Base-by-base conservation (phyloP, 92 coral and sea anemone genomes). In the Palythoa grandiflora region DNA sequence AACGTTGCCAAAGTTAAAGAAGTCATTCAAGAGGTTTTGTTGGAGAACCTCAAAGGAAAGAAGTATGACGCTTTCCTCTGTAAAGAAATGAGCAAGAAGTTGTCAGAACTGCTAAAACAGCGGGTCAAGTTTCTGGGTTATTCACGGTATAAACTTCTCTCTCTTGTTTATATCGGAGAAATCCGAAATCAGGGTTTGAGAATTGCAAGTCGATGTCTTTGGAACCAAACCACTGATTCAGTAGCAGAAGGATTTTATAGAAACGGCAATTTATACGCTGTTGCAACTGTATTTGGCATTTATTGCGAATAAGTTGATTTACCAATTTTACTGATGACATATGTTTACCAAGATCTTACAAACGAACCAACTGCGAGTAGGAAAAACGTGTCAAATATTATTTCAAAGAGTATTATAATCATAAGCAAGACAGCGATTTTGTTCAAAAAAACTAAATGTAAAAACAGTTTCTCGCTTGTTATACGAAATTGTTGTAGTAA, bases 181-280 rank as follows among this genome's bases (percentile, higher is more conserved):
- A 91, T 85, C 35, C 74, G 85, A 44, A 91, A 92, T 73, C 97
- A 92, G 75, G 93, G 95, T 8, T 88, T 92, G 93, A 88, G 98
- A 55, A 93, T 97, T 74, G 98, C 92, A 38, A 95, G 98, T 84
- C 94, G 99, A 1, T 97, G 99, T 70, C 88, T 97, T 6, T 97
- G 99, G 96, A 94, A 97, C 80, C 93, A 93, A 59, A 78, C 85
- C n/a, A 86, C 84, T 81, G 98, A 97, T 89, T 95, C 96, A 54
- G 93, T 95, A 28, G 99, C 98, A 0, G 98, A 96, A 37, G 95
- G 91, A 12, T 87, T 73, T 54, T 95, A 84, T 53, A 89, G 94
- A 50, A 95, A 93, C 78, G 95, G 98, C 1, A 91, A 97, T 50
- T 66, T 97, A 19, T 97, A 92, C 80, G 99, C 98, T 16, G 90